Evolutionary conservation across 2,113 vertebrate genomes (phyloP), one percentile per base, ranked within the genome.

Genomic region (Micronisus gabar): DNA sequence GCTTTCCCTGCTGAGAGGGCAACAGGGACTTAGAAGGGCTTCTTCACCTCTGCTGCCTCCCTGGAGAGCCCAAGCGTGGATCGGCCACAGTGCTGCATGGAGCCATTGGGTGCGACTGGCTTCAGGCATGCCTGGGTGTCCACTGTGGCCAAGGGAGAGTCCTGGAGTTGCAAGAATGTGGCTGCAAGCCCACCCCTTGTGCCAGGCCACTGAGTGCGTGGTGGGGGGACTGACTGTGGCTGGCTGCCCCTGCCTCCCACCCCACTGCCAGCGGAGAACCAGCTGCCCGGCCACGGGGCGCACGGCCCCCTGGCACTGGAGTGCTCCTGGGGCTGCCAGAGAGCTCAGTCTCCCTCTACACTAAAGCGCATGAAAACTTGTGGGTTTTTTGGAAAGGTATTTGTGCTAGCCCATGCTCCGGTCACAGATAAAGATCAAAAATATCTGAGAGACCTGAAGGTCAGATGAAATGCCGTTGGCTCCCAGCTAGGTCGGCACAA

Each of bases 251-350:
- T 74, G 30, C 40, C 56, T 40, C 26, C 59, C 26, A 19, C 11
- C 25, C 79, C 18, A 5, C 3, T 26, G 56, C 47, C 52, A 32
- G 40, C 5, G 5, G n/a, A 30, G 15, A 63, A 9, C n/a, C 53
- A 26, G 48, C 58, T 56, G 36, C 55, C 52, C 0, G 0, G 79
- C 79, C 34, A 45, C 7, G 3, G 50, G 34, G 9, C 52, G 41
- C n/a, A 6, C 0, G 0, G 17, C 7, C 34, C 32, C 13, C 20
- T 23, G 13, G 25, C 32, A 4, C 30, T 1, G 1, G 66, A 12
- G 40, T 12, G 8, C 20, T 80, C 45, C 59, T 59, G 72, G 53
- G 67, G 56, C 78, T 58, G 52, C 47, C 36, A 14, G 53, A 40
- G 65, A 50, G 22, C 66, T 82, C 73, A 2, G 20, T 47, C 58